These are phyloP conservation scores for Luehdorfia chinensis DNA, from an alignment of 1,140 invertebrate species.

Conservation along the genomic window DNA sequence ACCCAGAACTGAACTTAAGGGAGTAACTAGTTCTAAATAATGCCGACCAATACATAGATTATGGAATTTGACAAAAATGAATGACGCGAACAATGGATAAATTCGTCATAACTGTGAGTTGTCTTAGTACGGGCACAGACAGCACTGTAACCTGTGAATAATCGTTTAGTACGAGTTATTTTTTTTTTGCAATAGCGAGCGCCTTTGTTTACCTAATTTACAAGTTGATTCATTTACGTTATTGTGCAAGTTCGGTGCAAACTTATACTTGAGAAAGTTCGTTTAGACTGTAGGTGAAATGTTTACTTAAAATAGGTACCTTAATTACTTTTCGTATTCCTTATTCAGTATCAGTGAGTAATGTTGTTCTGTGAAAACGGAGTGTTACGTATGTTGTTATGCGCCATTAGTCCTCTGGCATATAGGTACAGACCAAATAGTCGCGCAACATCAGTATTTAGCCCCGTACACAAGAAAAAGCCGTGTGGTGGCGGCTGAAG, in stretches of 20 bases:
- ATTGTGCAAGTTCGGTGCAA: conserved; percentile 5
- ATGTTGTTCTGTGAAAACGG: too few relatives aligned
- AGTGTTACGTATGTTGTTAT: too few relatives aligned
- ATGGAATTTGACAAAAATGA: background rate
- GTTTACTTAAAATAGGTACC: background rate
- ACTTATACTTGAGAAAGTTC: conserved; percentile 6
- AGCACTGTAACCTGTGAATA: conserved; percentile 4
- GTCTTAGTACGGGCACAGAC: background rate
- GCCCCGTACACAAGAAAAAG: too few relatives aligned
- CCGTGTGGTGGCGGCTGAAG: too few relatives aligned
- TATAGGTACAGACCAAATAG: too few relatives aligned
- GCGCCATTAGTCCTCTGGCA: too few relatives aligned
- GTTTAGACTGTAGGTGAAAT: background rate
- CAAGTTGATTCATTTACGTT: conserved; percentile 2
- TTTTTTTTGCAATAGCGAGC: background rate
- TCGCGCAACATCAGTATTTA: too few relatives aligned
- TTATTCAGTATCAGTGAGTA: too few relatives aligned
- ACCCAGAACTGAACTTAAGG: too few relatives aligned
- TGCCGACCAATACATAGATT: too few relatives aligned
- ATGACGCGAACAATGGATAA: background rate
- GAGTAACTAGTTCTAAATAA: too few relatives aligned
- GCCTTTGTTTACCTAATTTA: conserved; percentile 12
- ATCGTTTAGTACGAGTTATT: conserved; percentile 12
- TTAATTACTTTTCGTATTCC: too few relatives aligned
- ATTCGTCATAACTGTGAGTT: conserved; percentile 4